Evolutionary conservation across 2,797 vertebrate genomes (phyloP).

Genomic region (Nyctibius grandis): DNA sequence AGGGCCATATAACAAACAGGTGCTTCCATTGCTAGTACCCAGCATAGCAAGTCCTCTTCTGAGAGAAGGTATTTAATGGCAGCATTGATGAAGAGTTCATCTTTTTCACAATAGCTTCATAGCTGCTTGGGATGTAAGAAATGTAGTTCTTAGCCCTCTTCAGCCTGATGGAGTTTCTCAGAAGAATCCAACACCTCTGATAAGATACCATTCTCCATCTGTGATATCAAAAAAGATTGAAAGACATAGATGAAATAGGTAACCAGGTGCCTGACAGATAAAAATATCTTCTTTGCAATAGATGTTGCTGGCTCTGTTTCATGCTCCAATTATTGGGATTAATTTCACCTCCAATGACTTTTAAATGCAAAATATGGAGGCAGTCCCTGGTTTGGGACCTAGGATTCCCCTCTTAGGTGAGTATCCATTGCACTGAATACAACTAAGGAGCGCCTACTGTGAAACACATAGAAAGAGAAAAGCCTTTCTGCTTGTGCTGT

Average conservation of each 20-base stretch:
- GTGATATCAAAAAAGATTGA: not conserved
- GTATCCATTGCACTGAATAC: not conserved
- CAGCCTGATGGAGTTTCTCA: not conserved
- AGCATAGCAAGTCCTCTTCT: not conserved
- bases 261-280: not conserved
- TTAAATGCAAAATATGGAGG: not conserved
- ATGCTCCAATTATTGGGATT: not conserved
- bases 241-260: not conserved
- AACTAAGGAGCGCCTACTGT: not conserved
- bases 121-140: not conserved
- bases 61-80: not conserved
- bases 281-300: not conserved
- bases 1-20: not conserved
- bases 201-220: not conserved
- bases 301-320: not conserved
- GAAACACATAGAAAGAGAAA: not conserved
- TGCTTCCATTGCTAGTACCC: not conserved
- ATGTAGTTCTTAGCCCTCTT: not conserved
- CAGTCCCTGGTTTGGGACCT: not conserved
- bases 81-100: not conserved
- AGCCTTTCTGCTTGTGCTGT: not conserved
- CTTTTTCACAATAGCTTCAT: rapidly evolving
- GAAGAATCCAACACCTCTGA: not conserved
- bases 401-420: not conserved
- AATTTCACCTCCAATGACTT: not conserved